These are phyloP conservation scores for Ariolimax columbianus DNA, from an alignment of 2,888 invertebrate genomes.

Conservation along the genomic window DNA sequence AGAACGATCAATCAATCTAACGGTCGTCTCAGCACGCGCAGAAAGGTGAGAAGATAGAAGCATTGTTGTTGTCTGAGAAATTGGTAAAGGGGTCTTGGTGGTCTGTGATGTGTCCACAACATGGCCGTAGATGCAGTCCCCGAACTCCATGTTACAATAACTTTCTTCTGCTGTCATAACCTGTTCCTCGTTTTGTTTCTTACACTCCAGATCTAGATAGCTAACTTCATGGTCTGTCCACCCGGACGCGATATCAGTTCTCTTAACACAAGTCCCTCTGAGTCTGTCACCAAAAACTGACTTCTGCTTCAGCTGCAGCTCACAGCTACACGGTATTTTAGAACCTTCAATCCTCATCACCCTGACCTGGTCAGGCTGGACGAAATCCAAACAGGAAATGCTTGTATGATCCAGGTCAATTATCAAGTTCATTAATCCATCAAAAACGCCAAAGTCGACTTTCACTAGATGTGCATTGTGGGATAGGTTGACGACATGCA, in stretches of 20 bases:
- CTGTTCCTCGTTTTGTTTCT: neutral
- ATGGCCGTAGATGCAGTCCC: neutral
- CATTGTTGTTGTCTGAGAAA: too few relatives aligned
- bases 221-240: neutral
- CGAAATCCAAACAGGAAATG: conserved; percentile 8
- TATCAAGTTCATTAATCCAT: neutral
- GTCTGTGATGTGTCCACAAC: too few relatives aligned
- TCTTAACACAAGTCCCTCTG: conserved; percentile 22
- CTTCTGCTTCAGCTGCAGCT: neutral
- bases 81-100: neutral
- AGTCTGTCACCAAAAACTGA: neutral
- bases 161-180: too few relatives aligned
- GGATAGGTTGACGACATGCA: conserved; percentile 17
- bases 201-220: neutral
- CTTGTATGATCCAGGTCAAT: conserved; percentile 16
- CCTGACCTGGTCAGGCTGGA: neutral
- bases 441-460: neutral
- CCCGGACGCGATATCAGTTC: neutral
- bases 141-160: neutral
- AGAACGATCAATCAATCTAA: too few relatives aligned
- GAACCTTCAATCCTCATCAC: neutral
- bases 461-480: neutral
- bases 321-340: conserved; percentile 17
- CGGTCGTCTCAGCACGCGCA: too few relatives aligned
- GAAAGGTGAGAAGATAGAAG: too few relatives aligned